Percentiles rank a stretch among this genome's conserved stretches.
Evolutionary conservation across 2,797 vertebrate species (phyloP).

Genomic region (Tangara arthus): DNA sequence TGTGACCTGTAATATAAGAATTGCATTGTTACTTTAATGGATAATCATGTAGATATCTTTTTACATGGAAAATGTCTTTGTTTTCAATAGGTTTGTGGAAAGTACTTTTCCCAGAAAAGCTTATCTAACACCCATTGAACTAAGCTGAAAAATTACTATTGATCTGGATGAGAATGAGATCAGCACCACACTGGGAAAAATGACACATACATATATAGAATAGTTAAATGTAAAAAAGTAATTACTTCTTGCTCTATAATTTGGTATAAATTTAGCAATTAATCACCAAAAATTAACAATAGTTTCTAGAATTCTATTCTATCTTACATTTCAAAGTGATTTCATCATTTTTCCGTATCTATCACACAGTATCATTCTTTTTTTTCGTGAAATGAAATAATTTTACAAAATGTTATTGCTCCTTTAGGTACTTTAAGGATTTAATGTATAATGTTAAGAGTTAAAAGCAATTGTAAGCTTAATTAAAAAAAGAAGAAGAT

Average conservation of each 20-base stretch:
- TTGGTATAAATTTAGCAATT: neutral
- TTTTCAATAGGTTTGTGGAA: neutral
- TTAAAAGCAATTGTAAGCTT: neutral
- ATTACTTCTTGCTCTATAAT: neutral
- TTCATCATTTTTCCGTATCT: neutral
- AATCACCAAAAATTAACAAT: neutral
- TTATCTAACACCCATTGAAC: neutral
- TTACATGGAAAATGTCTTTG: neutral
- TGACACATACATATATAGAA: neutral
- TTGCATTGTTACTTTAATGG: neutral
- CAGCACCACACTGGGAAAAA: neutral
- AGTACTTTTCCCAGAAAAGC: neutral
- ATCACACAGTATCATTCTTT: neutral
- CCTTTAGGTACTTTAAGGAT: neutral
- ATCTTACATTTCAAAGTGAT: neutral
- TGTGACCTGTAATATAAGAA: neutral
- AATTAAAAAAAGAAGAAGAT: neutral
- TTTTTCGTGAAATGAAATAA: neutral
- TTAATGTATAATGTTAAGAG: neutral
- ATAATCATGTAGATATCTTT: neutral
- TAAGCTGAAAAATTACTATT: conserved; percentile 25
- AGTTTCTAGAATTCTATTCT: neutral
- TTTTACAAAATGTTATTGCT: neutral
- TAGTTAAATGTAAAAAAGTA: neutral
- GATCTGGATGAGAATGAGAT: conserved; percentile 10